Base-by-base conservation (phyloP, 2,888 invertebrate genomes). In the Apamea epomidion region DNA sequence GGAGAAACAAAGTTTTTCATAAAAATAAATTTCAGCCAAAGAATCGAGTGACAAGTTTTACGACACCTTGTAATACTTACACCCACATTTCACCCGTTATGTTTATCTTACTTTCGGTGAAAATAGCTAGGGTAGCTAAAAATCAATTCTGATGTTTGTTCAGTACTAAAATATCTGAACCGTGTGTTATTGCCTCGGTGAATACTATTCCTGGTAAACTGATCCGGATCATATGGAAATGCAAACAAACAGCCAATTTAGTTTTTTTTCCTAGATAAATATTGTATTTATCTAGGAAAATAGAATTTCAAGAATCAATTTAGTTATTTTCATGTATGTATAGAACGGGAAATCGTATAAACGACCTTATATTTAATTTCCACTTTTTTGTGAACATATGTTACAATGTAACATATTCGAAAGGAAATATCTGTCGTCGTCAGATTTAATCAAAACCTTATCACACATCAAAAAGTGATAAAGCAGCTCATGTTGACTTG, bases 391-490 rank as follows among this genome's bases (percentile, higher is more conserved):
- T 79, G 32, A 74, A 21, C 58, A 80, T n/a, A n/a, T n/a, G n/a
- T 69, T 80, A 69, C 68, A 79, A 58, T 64, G n/a, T 16, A 58
- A 58, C 18, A 80, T 80, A 73, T 69, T 64, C 0, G 65, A 62
- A 64, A 71, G 74, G 80, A 84, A 79, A 84, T 64, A 7, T 54
- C 60, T 72, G 58, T 32, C 64, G 18, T 21, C 25, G n/a, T 45
- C 21, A 69, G 42, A 65, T 69, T 84, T 80, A 69, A 80, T 80
- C 84, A 74, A 32, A 70, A 64, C 51, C 84, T 84, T 74, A 64
- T 51, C 65, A 80, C 48, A 84, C 69, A 69, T 84, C 69, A 73
- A 72, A 78, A 32, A 62, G n/a, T 74, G 45, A 82, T 82, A 84
- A 83, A 78, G 29, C 42, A 16, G 32, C 21, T 37, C 70, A 71